Conservation (phyloP, 2,797 vertebrate species). For the Odontamblyopus lacepedii region DNA sequence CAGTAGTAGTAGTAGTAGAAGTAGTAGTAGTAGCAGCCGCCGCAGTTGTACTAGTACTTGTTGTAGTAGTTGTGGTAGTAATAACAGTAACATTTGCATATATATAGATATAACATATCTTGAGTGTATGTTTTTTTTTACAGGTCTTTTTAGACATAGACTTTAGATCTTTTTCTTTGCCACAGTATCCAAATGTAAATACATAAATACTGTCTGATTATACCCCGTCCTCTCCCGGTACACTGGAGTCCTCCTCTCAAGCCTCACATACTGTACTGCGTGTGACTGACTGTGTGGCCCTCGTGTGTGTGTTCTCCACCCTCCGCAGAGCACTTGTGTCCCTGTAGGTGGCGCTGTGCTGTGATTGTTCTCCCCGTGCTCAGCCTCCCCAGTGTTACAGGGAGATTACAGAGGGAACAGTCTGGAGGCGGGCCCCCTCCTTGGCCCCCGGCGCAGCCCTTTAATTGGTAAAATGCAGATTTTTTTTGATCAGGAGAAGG, state of each 20-base stretch:
- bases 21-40: too few species aligned
- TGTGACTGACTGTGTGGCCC: too few species aligned
- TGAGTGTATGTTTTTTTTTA: too few species aligned
- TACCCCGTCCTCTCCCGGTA: too few species aligned
- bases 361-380: slow-evolving; percentile 61
- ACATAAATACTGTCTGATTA: too few species aligned
- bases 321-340: slow-evolving; percentile 22
- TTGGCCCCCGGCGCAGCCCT: slow-evolving; percentile 90
- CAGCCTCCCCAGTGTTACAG: slow-evolving; percentile 84
- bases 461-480: slow-evolving; percentile 99
- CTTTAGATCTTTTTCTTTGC: too few species aligned
- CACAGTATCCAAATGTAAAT: too few species aligned
- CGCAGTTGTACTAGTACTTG: neutral
- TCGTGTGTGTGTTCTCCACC: slow-evolving; percentile 35
- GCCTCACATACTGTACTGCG: too few species aligned
- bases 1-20: too few species aligned
- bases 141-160: too few species aligned
- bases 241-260: too few species aligned
- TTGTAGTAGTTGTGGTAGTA: neutral
- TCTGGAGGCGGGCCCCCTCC: slow-evolving; percentile 64
- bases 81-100: neutral
- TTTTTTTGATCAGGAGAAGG: slow-evolving; percentile 96
- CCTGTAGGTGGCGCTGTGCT: slow-evolving; percentile 64
- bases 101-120: too few species aligned
- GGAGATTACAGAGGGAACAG: slow-evolving; percentile 89